Percentiles rank a stretch among this genome's conserved stretches.
phyloP scores from a whole-genome alignment of 1,140 invertebrate species.

The Arctopsyche grandis region DNA sequence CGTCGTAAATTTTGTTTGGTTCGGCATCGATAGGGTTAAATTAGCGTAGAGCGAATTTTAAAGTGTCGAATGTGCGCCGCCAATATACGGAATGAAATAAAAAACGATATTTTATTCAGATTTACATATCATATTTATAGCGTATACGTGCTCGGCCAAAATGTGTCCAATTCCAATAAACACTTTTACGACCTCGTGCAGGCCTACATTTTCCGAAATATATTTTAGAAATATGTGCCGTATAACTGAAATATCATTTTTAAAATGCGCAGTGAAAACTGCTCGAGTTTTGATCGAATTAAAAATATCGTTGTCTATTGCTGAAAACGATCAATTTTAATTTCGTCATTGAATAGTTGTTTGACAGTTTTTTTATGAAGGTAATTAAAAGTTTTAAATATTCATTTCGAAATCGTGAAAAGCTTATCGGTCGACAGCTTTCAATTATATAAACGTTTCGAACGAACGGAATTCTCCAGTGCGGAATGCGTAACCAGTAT shows the following conservation, averaged over 20 bases:
- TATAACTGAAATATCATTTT: neutral
- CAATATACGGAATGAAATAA: neutral
- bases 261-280: neutral
- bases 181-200: conserved; percentile 17
- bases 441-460: no score
- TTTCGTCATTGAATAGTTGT: neutral
- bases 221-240: neutral
- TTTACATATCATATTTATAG: conserved; percentile 15
- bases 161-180: conserved; percentile 29
- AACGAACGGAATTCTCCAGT: no score
- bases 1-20: no score
- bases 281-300: neutral
- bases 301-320: no score
- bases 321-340: neutral
- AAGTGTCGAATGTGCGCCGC: neutral
- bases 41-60: neutral
- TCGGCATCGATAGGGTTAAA: no score
- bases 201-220: neutral
- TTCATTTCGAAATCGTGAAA: neutral
- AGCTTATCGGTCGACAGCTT: neutral
- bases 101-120: conserved; percentile 9
- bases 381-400: conserved; percentile 26
- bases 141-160: neutral
- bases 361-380: conserved; percentile 1
- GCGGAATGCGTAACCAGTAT: no score